phyloP scores from a whole-genome alignment of 2,888 invertebrate species.

The Callinectes sapidus region DNA sequence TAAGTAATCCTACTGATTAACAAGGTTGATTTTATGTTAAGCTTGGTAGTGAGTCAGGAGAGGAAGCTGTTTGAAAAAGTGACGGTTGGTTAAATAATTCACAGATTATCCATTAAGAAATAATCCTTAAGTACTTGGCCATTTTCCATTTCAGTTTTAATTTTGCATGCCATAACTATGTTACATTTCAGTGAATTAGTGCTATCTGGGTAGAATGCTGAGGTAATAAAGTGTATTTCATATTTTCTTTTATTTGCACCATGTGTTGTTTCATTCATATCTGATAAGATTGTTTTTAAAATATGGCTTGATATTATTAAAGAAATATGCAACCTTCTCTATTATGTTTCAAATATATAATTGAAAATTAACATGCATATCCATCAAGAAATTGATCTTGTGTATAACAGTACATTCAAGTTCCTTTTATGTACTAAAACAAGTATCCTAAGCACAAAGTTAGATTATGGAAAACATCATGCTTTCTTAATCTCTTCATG shows the following conservation, averaged over 20 bases:
- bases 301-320: not conserved
- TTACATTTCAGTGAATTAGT: not conserved
- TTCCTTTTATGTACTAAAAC: slow-evolving; percentile 7
- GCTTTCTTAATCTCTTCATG: not conserved
- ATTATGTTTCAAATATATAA: not conserved
- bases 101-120: slow-evolving; percentile 4
- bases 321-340: not conserved
- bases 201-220: not conserved
- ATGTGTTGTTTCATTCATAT: not conserved
- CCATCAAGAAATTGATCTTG: not conserved
- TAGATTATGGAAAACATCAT: too few relatives aligned
- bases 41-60: not conserved
- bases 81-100: not conserved
- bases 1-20: slow-evolving; percentile 77
- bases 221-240: slow-evolving; percentile 2
- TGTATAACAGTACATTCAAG: not conserved
- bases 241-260: not conserved
- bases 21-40: slow-evolving; percentile 39
- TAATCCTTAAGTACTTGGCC: not conserved
- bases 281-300: not conserved
- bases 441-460: not conserved
- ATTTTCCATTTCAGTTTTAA: not conserved
- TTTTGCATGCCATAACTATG: slow-evolving; percentile 1
- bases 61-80: slow-evolving; percentile 9
- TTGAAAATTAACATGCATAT: not conserved